Evolutionary conservation across 2,797 vertebrate genomes (phyloP).

Genomic region (Pygocentrus nattereri): DNA sequence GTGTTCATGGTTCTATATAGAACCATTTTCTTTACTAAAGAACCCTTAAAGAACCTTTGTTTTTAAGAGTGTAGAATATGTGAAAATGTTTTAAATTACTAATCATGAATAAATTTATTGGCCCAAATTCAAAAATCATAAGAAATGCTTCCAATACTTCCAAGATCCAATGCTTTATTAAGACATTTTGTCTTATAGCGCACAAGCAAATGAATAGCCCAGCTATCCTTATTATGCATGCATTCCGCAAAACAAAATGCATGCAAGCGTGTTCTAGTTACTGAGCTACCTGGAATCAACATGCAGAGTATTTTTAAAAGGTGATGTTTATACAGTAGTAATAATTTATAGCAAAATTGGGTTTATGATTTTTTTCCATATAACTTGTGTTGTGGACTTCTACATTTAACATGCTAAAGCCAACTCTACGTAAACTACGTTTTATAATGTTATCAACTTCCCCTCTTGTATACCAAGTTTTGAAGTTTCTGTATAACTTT

Average conservation of each 20-base stretch:
- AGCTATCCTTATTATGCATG: not conserved
- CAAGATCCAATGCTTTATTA: not conserved
- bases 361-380: not conserved
- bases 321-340: not conserved
- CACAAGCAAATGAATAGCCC: no score
- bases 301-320: not conserved
- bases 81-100: not conserved
- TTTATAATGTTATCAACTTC: constrained; percentile 17
- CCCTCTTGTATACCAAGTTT: constrained; percentile 26
- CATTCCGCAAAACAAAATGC: not conserved
- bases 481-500: constrained; percentile 17
- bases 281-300: not conserved
- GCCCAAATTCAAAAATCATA: constrained; percentile 11
- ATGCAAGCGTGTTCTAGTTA: not conserved
- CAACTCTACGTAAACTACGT: constrained; percentile 3
- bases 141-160: not conserved
- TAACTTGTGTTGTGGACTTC: not conserved
- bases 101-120: constrained; percentile 16
- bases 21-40: no score
- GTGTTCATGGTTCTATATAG: no score
- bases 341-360: not conserved
- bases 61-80: not conserved
- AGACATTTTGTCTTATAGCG: not conserved
- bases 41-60: no score
- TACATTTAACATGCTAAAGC: not conserved